Base-by-base conservation (phyloP, 2,797 vertebrate genomes). In the Myoxocephalus aenaeus region DNA sequence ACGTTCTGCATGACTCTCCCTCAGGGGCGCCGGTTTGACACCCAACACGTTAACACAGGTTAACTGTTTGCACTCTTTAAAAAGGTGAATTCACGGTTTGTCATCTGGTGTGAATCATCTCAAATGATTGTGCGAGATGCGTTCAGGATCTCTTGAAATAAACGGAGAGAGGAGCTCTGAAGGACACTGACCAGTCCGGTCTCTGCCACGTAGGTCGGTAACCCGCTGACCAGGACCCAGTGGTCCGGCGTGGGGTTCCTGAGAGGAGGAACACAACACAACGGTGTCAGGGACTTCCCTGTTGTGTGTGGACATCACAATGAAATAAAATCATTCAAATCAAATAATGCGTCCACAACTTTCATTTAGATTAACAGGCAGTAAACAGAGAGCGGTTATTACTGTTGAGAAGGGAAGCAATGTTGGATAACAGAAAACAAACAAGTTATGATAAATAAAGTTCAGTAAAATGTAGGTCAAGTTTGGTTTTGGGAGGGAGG, bases 201-300 rank as follows among this genome's bases (percentile, higher is more conserved):
- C 88, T 97, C 96, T 20, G 97, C 96, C 12, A 98, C 97, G 0
- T 96, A 97, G 6, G 94, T 95, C 7, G 97, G 97, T 53, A 98
- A 92, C 27, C 97, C 96, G 14, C 96, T 97, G 44, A 90, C 22
- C 86, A 98, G 93, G 22, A 95, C 94, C 97, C 97, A 98, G 84
- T 97, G 97, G 67, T 97, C 96, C 17, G 94, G 84, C 12, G 96
- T 66, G n/a, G 97, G 97, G 65, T 34, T 94, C 86, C 96, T 98
- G 86, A 20, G 63, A 34, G 34, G 34, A 32, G 32, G 32, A 32
- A 34, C 34, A 42, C 40, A 42, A 40, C 9, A 12, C 4, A 1
- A 14, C 5, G 6, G 11, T 11, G 42, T 50, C 7, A 29, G 44
- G 2, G 17, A 46, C 11, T 12, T 40, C 40, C 12, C 25, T 27